A percentile compares a stretch with the other conserved stretches of the same genome.
These are phyloP conservation scores for Isaurus tuberculatus DNA, from an alignment of 92 coral and sea anemone genomes.

Conservation along the genomic window DNA sequence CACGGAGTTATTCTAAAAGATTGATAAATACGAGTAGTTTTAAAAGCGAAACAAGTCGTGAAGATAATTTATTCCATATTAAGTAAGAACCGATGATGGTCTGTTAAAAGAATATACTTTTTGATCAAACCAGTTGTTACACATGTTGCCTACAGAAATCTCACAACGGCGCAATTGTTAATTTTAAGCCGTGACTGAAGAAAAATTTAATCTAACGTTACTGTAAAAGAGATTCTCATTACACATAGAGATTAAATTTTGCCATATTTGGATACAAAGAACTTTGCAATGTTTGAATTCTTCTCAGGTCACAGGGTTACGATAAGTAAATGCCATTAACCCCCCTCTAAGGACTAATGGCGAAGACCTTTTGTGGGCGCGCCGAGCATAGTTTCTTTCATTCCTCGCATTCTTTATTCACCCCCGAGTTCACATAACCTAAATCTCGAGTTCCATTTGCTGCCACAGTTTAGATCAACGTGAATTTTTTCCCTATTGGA, in stretches of 20 bases:
- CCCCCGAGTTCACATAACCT: conserved; percentile 74
- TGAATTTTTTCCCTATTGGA: conserved; percentile 6
- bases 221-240: conserved; percentile 16
- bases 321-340: conserved; percentile 69
- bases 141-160: not conserved
- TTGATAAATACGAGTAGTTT: not conserved
- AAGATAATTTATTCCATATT: conserved; percentile 70
- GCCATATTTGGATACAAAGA: conserved; percentile 44
- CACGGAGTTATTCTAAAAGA: not conserved
- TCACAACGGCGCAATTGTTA: not conserved
- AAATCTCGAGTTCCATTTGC: conserved; percentile 57
- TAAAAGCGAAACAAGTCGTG: conserved; percentile 81
- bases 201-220: conserved; percentile 18
- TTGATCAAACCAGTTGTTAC: conserved; percentile 55
- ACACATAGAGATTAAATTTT: conserved; percentile 38
- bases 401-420: conserved; percentile 97
- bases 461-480: conserved; percentile 61
- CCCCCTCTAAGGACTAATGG: conserved; percentile 91
- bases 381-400: conserved; percentile 98
- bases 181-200: conserved; percentile 32
- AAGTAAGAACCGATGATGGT: conserved; percentile 45
- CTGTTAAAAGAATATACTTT: conserved; percentile 65
- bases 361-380: conserved; percentile 98
- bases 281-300: conserved; percentile 77
- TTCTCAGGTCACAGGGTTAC: conserved; percentile 74